Evolutionary conservation across 53 echinoderm and acorn worm species (phyloP).

Genomic region (Henricia sp.): DNA sequence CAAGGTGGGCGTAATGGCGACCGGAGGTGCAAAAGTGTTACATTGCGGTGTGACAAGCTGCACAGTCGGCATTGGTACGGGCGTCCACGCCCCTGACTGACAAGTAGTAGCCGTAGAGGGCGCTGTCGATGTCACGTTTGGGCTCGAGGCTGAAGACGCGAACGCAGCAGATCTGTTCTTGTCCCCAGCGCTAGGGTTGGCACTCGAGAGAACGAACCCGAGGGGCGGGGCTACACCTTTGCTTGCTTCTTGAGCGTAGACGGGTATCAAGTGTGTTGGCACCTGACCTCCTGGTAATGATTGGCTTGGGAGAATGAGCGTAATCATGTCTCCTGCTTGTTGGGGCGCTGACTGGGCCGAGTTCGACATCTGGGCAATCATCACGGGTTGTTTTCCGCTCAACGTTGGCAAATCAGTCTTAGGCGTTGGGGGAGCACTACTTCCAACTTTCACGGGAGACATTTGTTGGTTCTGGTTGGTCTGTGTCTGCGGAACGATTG

Average conservation of each 20-base stretch:
- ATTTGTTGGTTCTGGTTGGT: background rate
- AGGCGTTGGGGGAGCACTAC: background rate
- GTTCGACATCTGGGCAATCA: conserved; percentile 16
- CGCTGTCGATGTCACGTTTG: conserved; percentile 34
- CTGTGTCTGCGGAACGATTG: background rate
- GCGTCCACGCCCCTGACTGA: conserved; percentile 26
- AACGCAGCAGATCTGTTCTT: background rate
- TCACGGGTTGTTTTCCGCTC: conserved; percentile 8
- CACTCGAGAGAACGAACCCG: background rate
- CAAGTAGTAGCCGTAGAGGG: conserved; percentile 7
- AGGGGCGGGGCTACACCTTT: background rate
- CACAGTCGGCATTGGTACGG: conserved; percentile 28
- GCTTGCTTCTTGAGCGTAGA: conserved; percentile 64
- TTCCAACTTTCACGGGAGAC: background rate
- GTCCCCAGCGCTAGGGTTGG: background rate
- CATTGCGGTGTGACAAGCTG: conserved; percentile 28
- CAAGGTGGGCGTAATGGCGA: conserved; percentile 43
- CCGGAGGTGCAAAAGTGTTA: conserved; percentile 24
- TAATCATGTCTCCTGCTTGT: conserved; percentile 60
- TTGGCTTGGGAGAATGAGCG: conserved; percentile 75
- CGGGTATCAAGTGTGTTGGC: conserved; percentile 87
- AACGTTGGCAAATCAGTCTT: background rate
- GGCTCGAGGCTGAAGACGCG: conserved; percentile 2
- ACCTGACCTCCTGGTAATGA: conserved; percentile 77
- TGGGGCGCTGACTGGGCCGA: background rate